Percentiles rank a stretch among this genome's conserved stretches.
These are phyloP conservation scores for Parapristionchus giblindavisi DNA, from an alignment of 2,888 invertebrate species.

Conservation along the genomic window DNA sequence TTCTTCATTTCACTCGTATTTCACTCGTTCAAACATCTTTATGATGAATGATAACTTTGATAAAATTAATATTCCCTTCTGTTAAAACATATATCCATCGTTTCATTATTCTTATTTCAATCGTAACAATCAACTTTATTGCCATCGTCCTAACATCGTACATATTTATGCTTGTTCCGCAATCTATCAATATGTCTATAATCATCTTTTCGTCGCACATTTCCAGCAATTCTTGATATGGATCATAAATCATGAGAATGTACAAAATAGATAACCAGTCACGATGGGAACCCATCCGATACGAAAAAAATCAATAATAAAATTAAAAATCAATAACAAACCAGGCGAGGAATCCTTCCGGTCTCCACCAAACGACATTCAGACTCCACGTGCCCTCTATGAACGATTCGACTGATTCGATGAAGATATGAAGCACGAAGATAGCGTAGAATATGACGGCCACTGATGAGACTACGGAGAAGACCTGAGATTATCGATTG, in stretches of 20 bases:
- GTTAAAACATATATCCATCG: too few relatives aligned
- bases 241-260: too few relatives aligned
- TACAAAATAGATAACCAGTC: too few relatives aligned
- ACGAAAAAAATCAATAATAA: neutral
- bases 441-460: constrained; percentile 86
- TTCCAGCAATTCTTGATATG: too few relatives aligned
- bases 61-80: neutral
- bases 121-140: too few relatives aligned
- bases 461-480: constrained; percentile 75
- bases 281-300: constrained; percentile 82
- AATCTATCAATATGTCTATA: too few relatives aligned
- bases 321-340: constrained; percentile 30
- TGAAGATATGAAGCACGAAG: constrained; percentile 74
- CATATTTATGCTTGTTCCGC: too few relatives aligned
- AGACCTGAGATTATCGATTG: constrained; percentile 71
- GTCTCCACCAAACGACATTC: constrained; percentile 59
- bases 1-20: too few relatives aligned
- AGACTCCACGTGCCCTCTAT: constrained; percentile 56
- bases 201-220: too few relatives aligned
- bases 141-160: too few relatives aligned
- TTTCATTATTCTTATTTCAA: too few relatives aligned
- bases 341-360: constrained; percentile 56
- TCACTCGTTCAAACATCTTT: too few relatives aligned
- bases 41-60: neutral
- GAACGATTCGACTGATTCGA: constrained; percentile 52